A percentile compares a stretch with the other conserved stretches of the same genome.
These are phyloP conservation scores for Teleopsis dalmanni DNA, from an alignment of 1,140 invertebrate genomes.

Conservation along the genomic window DNA sequence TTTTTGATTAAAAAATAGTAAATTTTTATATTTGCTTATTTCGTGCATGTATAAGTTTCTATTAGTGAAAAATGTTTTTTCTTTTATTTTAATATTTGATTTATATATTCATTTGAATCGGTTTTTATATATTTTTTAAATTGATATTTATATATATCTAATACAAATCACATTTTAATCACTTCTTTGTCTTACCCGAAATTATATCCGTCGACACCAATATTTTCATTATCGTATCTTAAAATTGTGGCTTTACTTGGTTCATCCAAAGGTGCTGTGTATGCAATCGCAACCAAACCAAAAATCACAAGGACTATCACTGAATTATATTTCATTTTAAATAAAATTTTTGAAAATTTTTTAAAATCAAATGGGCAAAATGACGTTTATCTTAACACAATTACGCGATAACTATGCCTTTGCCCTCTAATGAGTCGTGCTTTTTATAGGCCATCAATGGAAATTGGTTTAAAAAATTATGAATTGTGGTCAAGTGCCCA, in stretches of 20 bases:
- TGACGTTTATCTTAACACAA: constrained; percentile 20
- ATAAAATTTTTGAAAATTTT: not conserved
- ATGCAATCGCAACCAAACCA: constrained; percentile 16
- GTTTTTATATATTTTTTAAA: not conserved
- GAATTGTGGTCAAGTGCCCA: not conserved
- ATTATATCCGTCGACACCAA: constrained; percentile 46
- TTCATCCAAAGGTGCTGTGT: constrained; percentile 33
- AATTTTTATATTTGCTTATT: not conserved
- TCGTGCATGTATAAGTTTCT: not conserved
- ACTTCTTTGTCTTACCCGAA: constrained; percentile 45
- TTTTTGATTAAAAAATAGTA: not conserved
- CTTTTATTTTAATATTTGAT: not conserved
- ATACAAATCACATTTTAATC: not conserved
- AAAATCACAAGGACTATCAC: constrained; percentile 22
- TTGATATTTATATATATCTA: not conserved
- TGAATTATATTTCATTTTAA: constrained; percentile 25
- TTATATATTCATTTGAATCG: not conserved
- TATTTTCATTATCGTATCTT: constrained; percentile 43
- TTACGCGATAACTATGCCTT: constrained; percentile 19
- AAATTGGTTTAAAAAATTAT: not conserved
- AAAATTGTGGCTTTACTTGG: constrained; percentile 40
- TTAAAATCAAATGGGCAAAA: not conserved
- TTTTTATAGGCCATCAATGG: constrained; percentile 7
- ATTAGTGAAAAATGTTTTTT: no score
- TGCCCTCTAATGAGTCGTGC: not conserved